Evolutionary conservation across 1,140 invertebrate species (phyloP), one percentile per base, ranked within the genome.

Genomic region (Lycorma delicatula): DNA sequence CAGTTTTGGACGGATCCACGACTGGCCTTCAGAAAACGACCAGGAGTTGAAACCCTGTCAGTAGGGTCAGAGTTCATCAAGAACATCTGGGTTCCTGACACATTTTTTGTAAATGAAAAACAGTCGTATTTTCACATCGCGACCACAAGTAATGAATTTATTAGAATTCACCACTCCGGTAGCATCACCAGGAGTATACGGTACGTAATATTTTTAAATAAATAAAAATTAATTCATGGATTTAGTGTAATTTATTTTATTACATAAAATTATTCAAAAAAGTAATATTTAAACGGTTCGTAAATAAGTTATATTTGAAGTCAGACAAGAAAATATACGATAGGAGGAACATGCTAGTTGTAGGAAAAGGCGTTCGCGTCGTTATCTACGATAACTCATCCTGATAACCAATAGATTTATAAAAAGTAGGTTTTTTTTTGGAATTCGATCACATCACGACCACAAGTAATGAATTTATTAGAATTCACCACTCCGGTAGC

Each of bases 81-180:
- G 74, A 93, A 93, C 75, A 93, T 97, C 74, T 97, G 94, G 94
- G 91, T 97, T 69, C 95, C 95, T 64, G 94, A 98, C 77, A 97
- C 94, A 63, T 96, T 96, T 79, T 97, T 97, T 79, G 93, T 91
- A 68, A 98, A 97, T 75, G 94, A 97, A 79, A 97, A 97, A 79
- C 92, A 93, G 77, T 95, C 93, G 61, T 95, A 95, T 80, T 97
- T 97, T 80, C 95, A 98, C 78, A 89, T 91, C 74, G 93, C 93
- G 61, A 97, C 94, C 71, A 96, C 93, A 65, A 93, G 87, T 76
- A 95, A 97, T 79, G 92, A 96, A 78, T 94, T 97, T 79, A 92
- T 97, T 75, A 81, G 93, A 63, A 94, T 97, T 74, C 87, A 92
- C 78, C 86, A 93, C 74, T 90, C 90, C 63, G 93, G 93, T 68